A percentile compares a stretch with the other conserved stretches of the same genome.
Evolutionary conservation across 2,797 vertebrate genomes (phyloP).

Genomic region (Gadopsis marmoratus): DNA sequence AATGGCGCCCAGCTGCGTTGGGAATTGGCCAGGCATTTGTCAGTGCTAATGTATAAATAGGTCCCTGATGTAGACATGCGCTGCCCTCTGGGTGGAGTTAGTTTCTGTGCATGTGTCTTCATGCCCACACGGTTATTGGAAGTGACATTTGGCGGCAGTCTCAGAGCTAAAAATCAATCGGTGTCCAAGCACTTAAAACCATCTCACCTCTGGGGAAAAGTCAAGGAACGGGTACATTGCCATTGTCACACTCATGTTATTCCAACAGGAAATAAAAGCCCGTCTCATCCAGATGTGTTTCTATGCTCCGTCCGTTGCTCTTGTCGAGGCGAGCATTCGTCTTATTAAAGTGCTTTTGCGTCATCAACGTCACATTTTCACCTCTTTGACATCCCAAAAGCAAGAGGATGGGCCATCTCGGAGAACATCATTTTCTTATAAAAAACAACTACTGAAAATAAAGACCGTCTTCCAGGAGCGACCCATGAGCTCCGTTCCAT

Average conservation of each 20-base stretch:
- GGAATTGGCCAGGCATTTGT: slow-evolving; percentile 12
- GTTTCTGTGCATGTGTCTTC: not conserved
- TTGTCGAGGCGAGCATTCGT: not conserved
- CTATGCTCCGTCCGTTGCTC: not conserved
- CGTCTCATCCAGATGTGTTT: slow-evolving; percentile 10
- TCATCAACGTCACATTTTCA: slow-evolving; percentile 27
- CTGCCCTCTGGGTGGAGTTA: not conserved
- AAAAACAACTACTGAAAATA: slow-evolving; percentile 11
- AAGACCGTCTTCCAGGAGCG: not conserved
- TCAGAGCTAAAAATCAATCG: not conserved
- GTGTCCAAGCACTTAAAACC: not conserved
- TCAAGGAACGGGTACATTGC: not conserved
- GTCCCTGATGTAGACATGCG: not conserved
- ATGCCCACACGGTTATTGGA: not conserved
- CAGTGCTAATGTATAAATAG: slow-evolving; percentile 24
- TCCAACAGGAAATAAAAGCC: slow-evolving; percentile 30
- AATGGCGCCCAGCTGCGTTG: slow-evolving; percentile 8
- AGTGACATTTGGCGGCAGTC: not conserved
- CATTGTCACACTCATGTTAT: no score
- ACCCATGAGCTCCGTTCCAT: no score
- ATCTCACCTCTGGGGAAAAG: not conserved
- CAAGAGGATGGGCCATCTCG: not conserved
- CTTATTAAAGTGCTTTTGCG: slow-evolving; percentile 74
- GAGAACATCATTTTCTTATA: not conserved
- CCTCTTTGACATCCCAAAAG: not conserved